A percentile compares a stretch with the other conserved stretches of the same genome.
These are phyloP conservation scores for Manduca sexta DNA, from an alignment of 1,140 invertebrate genomes.

Conservation along the genomic window DNA sequence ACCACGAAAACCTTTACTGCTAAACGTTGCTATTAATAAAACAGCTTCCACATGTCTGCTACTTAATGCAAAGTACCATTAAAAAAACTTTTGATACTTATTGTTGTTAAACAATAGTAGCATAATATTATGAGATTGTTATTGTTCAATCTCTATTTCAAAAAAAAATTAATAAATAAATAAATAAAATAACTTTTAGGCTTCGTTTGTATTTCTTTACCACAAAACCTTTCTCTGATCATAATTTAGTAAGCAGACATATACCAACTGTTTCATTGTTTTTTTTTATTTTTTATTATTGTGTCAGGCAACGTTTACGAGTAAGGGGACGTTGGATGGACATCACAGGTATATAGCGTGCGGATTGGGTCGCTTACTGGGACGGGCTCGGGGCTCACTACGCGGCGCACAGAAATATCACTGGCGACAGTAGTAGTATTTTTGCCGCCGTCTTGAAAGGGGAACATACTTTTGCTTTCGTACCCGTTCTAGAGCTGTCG, in stretches of 20 bases:
- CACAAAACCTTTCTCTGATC: too few relatives aligned
- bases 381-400: slow-evolving; percentile 46
- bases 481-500: slow-evolving; percentile 72
- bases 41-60: too few relatives aligned
- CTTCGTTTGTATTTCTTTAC: too few relatives aligned
- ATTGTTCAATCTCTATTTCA: too few relatives aligned
- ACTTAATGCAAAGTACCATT: too few relatives aligned
- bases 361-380: slow-evolving; percentile 56
- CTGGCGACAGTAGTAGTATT: slow-evolving; percentile 79
- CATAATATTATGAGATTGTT: too few relatives aligned
- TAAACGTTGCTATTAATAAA: slow-evolving; percentile 3
- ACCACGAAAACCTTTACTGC: slow-evolving; percentile 8
- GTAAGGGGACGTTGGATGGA: slow-evolving; percentile 21
- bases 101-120: too few relatives aligned
- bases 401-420: slow-evolving; percentile 81
- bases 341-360: slow-evolving; percentile 50
- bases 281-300: not conserved
- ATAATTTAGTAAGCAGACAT: too few relatives aligned
- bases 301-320: slow-evolving; percentile 7
- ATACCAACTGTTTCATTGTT: not conserved
- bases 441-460: slow-evolving; percentile 80
- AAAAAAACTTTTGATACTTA: too few relatives aligned
- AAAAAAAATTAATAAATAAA: too few relatives aligned
- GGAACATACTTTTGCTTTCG: slow-evolving; percentile 77
- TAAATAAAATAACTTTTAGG: too few relatives aligned